Conservation (phyloP, 2,888 invertebrate species). For the Phyllotreta striolata region DNA sequence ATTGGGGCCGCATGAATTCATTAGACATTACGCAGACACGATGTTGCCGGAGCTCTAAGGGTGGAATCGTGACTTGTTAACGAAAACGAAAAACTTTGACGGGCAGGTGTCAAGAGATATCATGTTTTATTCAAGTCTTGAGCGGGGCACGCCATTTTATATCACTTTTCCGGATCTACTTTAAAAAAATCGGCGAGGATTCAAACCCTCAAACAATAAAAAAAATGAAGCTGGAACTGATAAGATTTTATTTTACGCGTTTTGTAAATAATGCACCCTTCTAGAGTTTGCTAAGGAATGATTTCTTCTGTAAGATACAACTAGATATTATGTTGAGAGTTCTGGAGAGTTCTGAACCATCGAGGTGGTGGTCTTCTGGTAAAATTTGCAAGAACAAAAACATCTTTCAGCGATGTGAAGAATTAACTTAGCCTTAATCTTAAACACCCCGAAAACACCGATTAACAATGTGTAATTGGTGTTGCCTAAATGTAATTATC, state of each 20-base stretch:
- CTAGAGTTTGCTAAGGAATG: background rate
- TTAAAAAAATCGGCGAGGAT: slow-evolving; percentile 35
- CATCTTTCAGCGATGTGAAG: no score
- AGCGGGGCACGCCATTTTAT: slow-evolving; percentile 41
- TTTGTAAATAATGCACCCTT: no score
- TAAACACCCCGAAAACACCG: no score
- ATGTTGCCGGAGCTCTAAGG: slow-evolving; percentile 16
- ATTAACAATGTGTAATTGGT: no score
- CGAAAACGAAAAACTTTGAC: slow-evolving; percentile 40
- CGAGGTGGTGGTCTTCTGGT: no score
- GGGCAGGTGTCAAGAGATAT: slow-evolving; percentile 47
- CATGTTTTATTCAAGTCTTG: slow-evolving; percentile 50
- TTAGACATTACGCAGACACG: slow-evolving; percentile 19
- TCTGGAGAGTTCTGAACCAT: no score
- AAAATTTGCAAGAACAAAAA: no score
- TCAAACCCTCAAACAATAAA: background rate
- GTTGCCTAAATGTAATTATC: no score
- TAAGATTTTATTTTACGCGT: no score
- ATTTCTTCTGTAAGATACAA: background rate
- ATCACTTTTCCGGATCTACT: slow-evolving; percentile 44
- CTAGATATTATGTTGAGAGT: no score
- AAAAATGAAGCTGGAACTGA: no score
- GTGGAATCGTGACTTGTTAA: slow-evolving; percentile 41
- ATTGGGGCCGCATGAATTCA: slow-evolving; percentile 25
- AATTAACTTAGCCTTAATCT: no score